Base-by-base conservation (phyloP, 2,113 vertebrate species). In the Alouatta palliata region DNA sequence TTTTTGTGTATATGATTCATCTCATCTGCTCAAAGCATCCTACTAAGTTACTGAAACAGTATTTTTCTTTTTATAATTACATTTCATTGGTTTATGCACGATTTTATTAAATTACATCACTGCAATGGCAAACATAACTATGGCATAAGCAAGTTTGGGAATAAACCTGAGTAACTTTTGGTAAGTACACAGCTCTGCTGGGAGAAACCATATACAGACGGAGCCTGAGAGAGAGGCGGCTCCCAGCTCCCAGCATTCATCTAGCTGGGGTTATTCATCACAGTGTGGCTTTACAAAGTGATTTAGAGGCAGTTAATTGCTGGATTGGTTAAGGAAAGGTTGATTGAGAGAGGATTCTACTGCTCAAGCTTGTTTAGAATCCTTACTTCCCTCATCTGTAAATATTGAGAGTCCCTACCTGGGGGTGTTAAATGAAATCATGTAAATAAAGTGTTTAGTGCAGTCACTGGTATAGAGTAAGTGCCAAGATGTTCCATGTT, bases 11-110 rank as follows among this genome's bases (percentile, higher is more conserved):
- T 82, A 35, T 84, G 23, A 66, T 90, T 75, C 73, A 27, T 64
- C 64, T 64, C 56, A 40, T 81, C 75, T 71, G 54, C 66, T 45
- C 52, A 94, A 94, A 92, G 56, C 12, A 91, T 82, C 84, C n/a
- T 52, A 9, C 52, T 37, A 45, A 94, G n/a, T 73, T 77, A 87
- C 23, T 82, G 40, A 75, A 86, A 77, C 5, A 17, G 2, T 75
- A 27, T 75, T 88, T 96, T 96, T 87, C 52, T 47, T 92, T 94
- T 43, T 47, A 21, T 66, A 76, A 91, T 82, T 96, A 30, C 4
- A 68, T 81, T 66, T 85, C 47, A 54, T 76, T 80, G 87, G 21
- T 10, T 49, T 75, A 12, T 79, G 25, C 35, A 47, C 68, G 80
- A 8, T 71, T 95, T 76, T 95, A 77, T 61, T 94, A 71, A 70